Percentiles rank a stretch among this genome's conserved stretches.
These are phyloP conservation scores for Bradypodion pumilum DNA, from an alignment of 2,797 vertebrate genomes.

Conservation along the genomic window DNA sequence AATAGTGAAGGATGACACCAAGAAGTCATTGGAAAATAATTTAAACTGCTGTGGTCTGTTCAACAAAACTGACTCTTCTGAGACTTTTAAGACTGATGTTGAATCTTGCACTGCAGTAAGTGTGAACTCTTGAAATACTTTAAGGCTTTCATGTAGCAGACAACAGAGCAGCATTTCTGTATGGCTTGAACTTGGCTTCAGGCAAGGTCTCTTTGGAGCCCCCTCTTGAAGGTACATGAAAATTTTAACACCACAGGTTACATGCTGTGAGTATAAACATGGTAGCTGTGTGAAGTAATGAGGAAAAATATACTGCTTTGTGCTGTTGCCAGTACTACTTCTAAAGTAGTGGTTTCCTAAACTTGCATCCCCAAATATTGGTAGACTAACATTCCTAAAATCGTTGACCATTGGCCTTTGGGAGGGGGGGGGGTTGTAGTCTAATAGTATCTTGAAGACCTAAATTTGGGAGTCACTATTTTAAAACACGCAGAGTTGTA, in stretches of 20 bases:
- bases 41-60: slow-evolving; percentile 90
- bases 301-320: background rate
- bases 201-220: no score
- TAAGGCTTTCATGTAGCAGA: background rate
- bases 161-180: background rate
- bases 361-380: no score
- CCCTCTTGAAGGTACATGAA: no score
- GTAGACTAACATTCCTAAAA: no score
- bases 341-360: no score
- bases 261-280: background rate
- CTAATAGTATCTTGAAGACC: no score
- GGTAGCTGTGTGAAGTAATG: background rate
- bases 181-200: background rate
- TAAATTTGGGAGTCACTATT: no score
- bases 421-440: no score
- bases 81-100: slow-evolving; percentile 67
- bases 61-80: slow-evolving; percentile 66
- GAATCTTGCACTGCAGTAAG: slow-evolving; percentile 80
- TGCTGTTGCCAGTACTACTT: background rate
- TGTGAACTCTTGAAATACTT: background rate
- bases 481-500: no score
- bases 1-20: slow-evolving; percentile 77
- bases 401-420: no score
- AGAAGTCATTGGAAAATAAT: slow-evolving; percentile 78
- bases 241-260: background rate